Evolutionary conservation across 2,888 invertebrate genomes (phyloP).

Genomic region (Drosophila melanosoma): DNA sequence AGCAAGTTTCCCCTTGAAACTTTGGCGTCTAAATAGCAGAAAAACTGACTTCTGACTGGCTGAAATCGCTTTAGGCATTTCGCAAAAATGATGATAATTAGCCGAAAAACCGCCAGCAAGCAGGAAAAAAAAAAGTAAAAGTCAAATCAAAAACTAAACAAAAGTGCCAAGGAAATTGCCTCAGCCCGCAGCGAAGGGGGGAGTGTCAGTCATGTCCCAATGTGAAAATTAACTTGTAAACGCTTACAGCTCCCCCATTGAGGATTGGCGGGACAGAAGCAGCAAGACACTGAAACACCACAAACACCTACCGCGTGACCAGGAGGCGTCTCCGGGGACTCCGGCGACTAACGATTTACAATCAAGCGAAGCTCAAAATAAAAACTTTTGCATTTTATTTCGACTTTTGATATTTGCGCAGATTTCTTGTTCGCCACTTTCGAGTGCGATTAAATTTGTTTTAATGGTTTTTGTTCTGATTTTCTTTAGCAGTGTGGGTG

Average conservation of each 20-base stretch:
- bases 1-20: constrained; percentile 44
- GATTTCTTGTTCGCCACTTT: constrained; percentile 73
- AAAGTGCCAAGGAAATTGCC: constrained; percentile 71
- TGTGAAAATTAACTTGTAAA: constrained; percentile 83
- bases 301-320: constrained; percentile 26
- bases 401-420: constrained; percentile 74
- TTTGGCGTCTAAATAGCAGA: constrained; percentile 62
- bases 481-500: constrained; percentile 13
- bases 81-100: constrained; percentile 83
- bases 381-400: constrained; percentile 80
- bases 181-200: background rate
- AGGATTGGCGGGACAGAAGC: background rate
- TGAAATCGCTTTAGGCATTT: constrained; percentile 75
- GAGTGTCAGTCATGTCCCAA: constrained; percentile 73
- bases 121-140: constrained; percentile 57
- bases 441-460: constrained; percentile 85
- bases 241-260: constrained; percentile 43
- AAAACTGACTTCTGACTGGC: constrained; percentile 40
- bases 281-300: constrained; percentile 19
- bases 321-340: constrained; percentile 56
- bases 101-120: constrained; percentile 59
- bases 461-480: constrained; percentile 83
- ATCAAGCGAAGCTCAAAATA: constrained; percentile 74
- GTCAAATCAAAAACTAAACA: constrained; percentile 81
- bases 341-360: constrained; percentile 82